Percentiles rank a stretch among this genome's conserved stretches.
Conservation (phyloP, 2,113 vertebrate species). For the Urocynchramus pylzowi region DNA sequence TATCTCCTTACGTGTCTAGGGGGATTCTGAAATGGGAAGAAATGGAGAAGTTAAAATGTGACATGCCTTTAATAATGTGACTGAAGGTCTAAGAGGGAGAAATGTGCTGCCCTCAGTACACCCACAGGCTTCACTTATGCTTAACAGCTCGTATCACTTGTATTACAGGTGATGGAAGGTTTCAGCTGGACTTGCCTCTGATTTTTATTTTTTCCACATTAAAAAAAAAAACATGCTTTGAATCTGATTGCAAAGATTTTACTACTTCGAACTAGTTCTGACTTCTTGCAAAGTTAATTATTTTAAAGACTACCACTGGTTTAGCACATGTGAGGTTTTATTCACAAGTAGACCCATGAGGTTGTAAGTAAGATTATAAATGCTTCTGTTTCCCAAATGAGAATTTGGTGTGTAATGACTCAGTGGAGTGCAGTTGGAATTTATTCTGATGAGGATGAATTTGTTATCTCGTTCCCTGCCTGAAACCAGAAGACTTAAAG, state of each 20-base stretch:
- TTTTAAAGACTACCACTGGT: neutral
- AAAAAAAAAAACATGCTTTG: neutral
- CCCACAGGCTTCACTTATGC: neutral
- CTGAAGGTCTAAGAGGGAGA: conserved; percentile 1
- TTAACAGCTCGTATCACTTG: neutral
- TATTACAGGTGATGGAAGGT: neutral
- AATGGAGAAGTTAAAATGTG: neutral
- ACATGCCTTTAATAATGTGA: neutral
- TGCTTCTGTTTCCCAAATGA: neutral
- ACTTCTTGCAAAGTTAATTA: neutral
- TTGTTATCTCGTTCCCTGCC: neutral
- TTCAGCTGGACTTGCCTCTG: neutral
- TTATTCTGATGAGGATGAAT: conserved; percentile 8
- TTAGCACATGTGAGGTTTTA: neutral
- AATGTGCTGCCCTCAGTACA: neutral
- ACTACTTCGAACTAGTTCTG: neutral
- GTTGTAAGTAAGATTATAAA: conserved; percentile 14
- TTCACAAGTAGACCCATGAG: neutral
- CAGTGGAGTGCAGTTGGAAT: conserved; percentile 28
- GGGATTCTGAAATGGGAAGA: conserved; percentile 1
- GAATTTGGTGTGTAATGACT: neutral
- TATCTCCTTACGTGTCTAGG: neutral
- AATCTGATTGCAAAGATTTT: neutral
- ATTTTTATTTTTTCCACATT: neutral
- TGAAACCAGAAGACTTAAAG: conserved; percentile 14